Evolutionary conservation across 1,140 invertebrate genomes (phyloP).

Genomic region (Theocolax elegans): DNA sequence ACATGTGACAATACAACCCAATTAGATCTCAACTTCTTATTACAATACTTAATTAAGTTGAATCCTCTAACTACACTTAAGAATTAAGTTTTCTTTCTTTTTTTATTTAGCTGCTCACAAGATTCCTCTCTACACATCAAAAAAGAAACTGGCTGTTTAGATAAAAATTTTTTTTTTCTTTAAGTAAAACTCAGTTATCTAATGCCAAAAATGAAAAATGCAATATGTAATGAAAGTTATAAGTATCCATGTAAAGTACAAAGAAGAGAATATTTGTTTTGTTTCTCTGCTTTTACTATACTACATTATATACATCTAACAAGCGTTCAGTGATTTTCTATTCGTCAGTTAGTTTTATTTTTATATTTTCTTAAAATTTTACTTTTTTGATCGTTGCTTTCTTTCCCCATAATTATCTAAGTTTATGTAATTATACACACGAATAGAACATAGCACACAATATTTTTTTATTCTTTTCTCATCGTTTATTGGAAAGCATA

Average conservation of each 20-base stretch:
- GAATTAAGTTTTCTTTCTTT: constrained; percentile 29
- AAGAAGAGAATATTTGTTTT: too few relatives aligned
- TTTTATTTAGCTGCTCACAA: constrained; percentile 38
- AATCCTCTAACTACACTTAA: constrained; percentile 24
- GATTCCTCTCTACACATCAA: constrained; percentile 5
- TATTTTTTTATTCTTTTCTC: constrained; percentile 37
- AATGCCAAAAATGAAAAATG: constrained; percentile 10
- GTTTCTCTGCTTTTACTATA: constrained; percentile 51
- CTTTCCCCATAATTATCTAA: constrained; percentile 14
- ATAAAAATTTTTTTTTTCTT: constrained; percentile 42
- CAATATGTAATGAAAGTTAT: too few relatives aligned
- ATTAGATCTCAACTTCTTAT: too few relatives aligned
- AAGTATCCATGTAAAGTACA: constrained; percentile 38
- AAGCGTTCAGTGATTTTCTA: constrained; percentile 52
- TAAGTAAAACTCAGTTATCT: constrained; percentile 37
- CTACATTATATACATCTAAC: constrained; percentile 63
- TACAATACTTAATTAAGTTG: constrained; percentile 24
- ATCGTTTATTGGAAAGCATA: constrained; percentile 48
- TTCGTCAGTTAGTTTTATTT: constrained; percentile 44
- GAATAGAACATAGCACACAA: constrained; percentile 40
- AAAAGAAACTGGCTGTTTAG: constrained; percentile 43
- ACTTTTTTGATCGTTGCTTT: constrained; percentile 21
- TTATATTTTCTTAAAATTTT: constrained; percentile 36
- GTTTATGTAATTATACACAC: constrained; percentile 38
- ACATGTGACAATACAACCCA: too few relatives aligned